Conservation (phyloP, 2,797 vertebrate genomes). For the Phrynocephalus forsythii region DNA sequence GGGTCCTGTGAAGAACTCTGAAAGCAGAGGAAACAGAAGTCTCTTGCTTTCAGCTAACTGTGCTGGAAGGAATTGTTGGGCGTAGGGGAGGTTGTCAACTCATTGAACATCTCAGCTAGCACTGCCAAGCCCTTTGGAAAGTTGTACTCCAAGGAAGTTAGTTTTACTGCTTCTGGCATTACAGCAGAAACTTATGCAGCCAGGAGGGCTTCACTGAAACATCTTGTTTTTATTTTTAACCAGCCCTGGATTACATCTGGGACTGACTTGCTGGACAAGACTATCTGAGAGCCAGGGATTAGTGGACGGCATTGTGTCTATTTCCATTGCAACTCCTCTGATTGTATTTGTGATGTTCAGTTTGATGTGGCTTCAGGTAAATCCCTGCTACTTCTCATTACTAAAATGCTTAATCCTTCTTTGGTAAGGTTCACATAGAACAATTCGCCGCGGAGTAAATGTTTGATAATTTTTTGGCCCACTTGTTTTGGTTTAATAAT, state of each 20-base stretch:
- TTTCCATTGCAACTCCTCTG: background rate
- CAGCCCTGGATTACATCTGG: background rate
- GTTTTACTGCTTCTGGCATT: background rate
- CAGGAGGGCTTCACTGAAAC: background rate
- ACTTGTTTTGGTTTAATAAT: no score
- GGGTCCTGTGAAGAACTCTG: background rate
- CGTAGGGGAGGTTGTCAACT: background rate
- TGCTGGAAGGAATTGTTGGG: background rate
- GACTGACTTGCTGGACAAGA: fast-evolving
- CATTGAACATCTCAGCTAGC: no score
- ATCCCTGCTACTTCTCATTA: slow-evolving; percentile 6
- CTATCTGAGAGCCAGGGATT: background rate
- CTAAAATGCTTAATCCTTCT: background rate
- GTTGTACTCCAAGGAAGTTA: no score
- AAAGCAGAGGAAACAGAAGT: background rate
- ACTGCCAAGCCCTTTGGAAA: no score
- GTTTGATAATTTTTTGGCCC: no score
- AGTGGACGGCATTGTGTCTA: no score
- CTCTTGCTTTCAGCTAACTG: background rate
- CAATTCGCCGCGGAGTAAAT: no score
- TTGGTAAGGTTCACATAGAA: background rate
- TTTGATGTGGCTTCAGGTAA: background rate
- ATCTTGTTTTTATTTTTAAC: slow-evolving; percentile 42
- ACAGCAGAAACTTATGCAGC: slow-evolving; percentile 42
- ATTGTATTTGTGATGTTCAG: background rate